A percentile compares a stretch with the other conserved stretches of the same genome.
Conservation (phyloP, 2,888 invertebrate species). For the Leuctra nigra region DNA sequence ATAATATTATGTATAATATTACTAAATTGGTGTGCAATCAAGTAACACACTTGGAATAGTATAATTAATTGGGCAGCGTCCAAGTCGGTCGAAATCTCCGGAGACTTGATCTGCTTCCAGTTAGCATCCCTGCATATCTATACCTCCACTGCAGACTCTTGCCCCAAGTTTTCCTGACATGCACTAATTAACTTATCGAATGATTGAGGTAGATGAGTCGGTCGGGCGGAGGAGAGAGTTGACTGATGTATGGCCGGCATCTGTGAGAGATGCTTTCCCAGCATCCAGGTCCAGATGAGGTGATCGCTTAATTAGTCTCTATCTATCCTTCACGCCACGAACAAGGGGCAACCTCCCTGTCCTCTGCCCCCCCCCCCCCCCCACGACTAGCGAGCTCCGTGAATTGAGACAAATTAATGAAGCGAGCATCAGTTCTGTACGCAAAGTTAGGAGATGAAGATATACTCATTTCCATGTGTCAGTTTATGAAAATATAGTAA, state of each 20-base stretch:
- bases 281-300: constrained; percentile 17
- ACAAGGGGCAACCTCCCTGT: not conserved
- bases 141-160: not conserved
- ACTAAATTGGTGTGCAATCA: too few relatives aligned
- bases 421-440: constrained; percentile 7
- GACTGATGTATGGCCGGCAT: not conserved
- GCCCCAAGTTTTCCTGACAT: constrained; percentile 5
- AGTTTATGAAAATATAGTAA: too few relatives aligned
- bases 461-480: too few relatives aligned
- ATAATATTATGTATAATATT: too few relatives aligned
- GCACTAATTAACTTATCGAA: constrained; percentile 9
- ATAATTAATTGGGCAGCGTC: not conserved
- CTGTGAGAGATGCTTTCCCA: not conserved
- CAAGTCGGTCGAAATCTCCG: too few relatives aligned
- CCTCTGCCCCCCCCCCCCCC: not conserved
- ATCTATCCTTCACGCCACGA: constrained; percentile 22
- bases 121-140: not conserved
- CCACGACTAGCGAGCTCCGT: constrained; percentile 6
- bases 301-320: constrained; percentile 25
- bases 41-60: too few relatives aligned
- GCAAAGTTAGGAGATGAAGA: too few relatives aligned
- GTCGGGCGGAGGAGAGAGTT: not conserved
- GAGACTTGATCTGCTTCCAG: not conserved
- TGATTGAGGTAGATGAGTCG: constrained; percentile 1
- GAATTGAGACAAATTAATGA: constrained; percentile 26